Percentiles rank a stretch among this genome's conserved stretches.
These are phyloP conservation scores for Campopleginae sp. DNA, from an alignment of 2,888 invertebrate genomes.

Conservation along the genomic window DNA sequence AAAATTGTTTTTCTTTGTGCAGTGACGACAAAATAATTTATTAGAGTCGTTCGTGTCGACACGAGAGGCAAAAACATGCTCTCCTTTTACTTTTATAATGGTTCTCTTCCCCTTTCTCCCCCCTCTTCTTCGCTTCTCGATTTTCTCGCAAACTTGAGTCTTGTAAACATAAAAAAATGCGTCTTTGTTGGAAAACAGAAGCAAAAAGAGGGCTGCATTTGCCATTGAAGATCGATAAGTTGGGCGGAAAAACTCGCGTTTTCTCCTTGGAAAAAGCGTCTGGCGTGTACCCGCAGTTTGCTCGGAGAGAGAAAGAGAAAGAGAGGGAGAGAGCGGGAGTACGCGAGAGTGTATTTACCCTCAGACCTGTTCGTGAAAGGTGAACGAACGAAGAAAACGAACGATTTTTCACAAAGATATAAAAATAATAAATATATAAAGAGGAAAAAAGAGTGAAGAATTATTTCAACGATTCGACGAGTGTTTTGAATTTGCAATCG, in stretches of 20 bases:
- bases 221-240: slow-evolving; percentile 65
- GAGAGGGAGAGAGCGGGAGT: background rate
- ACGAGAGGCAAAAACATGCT: slow-evolving; percentile 12
- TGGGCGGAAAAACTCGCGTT: slow-evolving; percentile 60
- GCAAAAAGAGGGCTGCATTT: slow-evolving; percentile 36
- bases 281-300: slow-evolving; percentile 35
- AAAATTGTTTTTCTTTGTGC: background rate
- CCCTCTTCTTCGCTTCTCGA: background rate
- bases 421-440: slow-evolving; percentile 10
- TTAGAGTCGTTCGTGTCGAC: slow-evolving; percentile 37
- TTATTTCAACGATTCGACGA: slow-evolving; percentile 1
- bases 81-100: slow-evolving; percentile 30
- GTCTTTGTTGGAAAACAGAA: slow-evolving; percentile 29
- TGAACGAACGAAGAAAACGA: slow-evolving; percentile 59
- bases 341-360: slow-evolving; percentile 10
- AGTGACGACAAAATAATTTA: slow-evolving; percentile 38
- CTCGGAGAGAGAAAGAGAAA: slow-evolving; percentile 4
- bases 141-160: slow-evolving; percentile 12
- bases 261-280: slow-evolving; percentile 46
- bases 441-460: background rate
- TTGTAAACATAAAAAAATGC: slow-evolving; percentile 40
- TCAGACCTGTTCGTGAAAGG: slow-evolving; percentile 28
- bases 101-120: background rate
- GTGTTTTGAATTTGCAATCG: slow-evolving; percentile 33
- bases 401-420: slow-evolving; percentile 34